Conservation (phyloP, 2,797 vertebrate species). For the Triplophysa bombifrons region DNA sequence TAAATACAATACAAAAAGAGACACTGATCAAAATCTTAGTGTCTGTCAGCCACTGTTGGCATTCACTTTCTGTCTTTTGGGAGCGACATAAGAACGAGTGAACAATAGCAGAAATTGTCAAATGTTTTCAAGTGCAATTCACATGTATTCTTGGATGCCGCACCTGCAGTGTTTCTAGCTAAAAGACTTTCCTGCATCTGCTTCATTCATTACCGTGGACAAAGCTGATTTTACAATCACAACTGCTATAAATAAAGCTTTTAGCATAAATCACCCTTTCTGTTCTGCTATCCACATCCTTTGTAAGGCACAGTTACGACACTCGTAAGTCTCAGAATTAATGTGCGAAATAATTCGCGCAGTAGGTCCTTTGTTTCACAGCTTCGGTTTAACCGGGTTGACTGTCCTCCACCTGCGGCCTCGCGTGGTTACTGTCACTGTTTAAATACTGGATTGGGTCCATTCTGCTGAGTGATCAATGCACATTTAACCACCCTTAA, state of each 20-base stretch:
- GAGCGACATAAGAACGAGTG: neutral
- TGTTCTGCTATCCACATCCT: slow-evolving; percentile 54
- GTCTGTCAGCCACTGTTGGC: neutral
- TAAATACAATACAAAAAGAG: neutral
- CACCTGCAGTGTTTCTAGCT: neutral
- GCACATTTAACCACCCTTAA: slow-evolving; percentile 20
- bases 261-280: slow-evolving; percentile 66
- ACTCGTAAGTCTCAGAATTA: slow-evolving; percentile 65
- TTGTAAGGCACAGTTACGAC: slow-evolving; percentile 57
- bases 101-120: neutral
- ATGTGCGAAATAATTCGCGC: slow-evolving; percentile 54
- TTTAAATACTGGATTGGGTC: slow-evolving; percentile 39
- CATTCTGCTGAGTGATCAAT: slow-evolving; percentile 1
- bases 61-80: neutral
- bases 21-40: neutral
- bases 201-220: slow-evolving; percentile 35
- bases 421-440: slow-evolving; percentile 42
- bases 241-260: slow-evolving; percentile 66
- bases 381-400: slow-evolving; percentile 60
- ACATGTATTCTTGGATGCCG: neutral
- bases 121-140: neutral
- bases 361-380: slow-evolving; percentile 69
- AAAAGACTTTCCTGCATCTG: slow-evolving; percentile 25
- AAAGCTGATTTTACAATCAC: slow-evolving; percentile 39
- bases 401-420: slow-evolving; percentile 59